Percentiles rank a stretch among this genome's conserved stretches.
These are phyloP conservation scores for Oncorhynchus tshawytscha DNA, from an alignment of 2,113 vertebrate species.

Conservation along the genomic window DNA sequence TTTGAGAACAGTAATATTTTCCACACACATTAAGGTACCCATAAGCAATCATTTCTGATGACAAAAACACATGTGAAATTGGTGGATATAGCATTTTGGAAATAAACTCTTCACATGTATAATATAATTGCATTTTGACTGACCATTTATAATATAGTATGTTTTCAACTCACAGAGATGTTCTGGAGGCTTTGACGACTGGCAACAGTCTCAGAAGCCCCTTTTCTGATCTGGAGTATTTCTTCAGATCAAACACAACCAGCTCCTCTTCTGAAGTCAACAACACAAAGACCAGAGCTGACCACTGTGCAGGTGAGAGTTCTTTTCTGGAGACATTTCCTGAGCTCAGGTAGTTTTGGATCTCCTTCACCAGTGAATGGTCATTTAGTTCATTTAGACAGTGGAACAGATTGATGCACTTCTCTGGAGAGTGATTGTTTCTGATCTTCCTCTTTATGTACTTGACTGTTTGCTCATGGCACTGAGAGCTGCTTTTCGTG, in stretches of 20 bases:
- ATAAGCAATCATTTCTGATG: no score
- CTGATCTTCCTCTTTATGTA: neutral
- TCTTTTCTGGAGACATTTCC: neutral
- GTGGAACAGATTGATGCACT: neutral
- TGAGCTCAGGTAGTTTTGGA: neutral
- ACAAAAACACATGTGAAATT: no score
- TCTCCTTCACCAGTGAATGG: neutral
- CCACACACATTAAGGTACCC: no score
- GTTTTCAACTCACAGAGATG: neutral
- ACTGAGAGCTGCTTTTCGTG: neutral
- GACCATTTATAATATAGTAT: neutral
- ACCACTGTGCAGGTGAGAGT: neutral
- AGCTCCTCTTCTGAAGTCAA: neutral
- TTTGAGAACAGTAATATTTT: no score
- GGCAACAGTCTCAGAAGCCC: neutral
- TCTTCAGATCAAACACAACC: constrained; percentile 1
- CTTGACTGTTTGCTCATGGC: neutral
- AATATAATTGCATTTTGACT: neutral
- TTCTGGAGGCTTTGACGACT: neutral
- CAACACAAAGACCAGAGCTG: neutral
- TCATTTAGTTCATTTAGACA: neutral
- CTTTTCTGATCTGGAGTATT: neutral
- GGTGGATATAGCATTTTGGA: no score
- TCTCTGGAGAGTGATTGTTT: constrained; percentile 4
- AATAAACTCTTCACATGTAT: neutral